These are phyloP conservation scores for Parus major DNA, from an alignment of 2,113 vertebrate species.

Conservation along the genomic window DNA sequence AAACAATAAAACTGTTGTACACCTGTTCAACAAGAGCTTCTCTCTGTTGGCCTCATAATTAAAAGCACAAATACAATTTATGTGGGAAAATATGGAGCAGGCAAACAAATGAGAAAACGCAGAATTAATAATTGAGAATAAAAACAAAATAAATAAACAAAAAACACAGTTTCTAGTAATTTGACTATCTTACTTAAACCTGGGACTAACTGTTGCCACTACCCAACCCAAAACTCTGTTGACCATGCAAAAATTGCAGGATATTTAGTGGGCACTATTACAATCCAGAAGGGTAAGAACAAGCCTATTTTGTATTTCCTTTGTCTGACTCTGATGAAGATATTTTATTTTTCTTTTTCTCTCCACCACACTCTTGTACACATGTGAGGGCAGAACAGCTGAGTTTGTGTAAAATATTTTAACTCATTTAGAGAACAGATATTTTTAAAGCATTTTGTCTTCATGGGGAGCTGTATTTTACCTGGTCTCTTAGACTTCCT, in stretches of 20 bases:
- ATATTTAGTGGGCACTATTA: not conserved
- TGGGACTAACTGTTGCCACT: not conserved
- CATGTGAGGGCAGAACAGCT: not conserved
- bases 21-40: not conserved
- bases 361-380: not conserved
- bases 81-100: not conserved
- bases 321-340: not conserved
- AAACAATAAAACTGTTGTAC: not conserved
- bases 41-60: not conserved
- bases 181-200: not conserved
- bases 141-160: too few species aligned
- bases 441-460: not conserved
- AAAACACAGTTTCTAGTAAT: not conserved
- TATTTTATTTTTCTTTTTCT: not conserved
- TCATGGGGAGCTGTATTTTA: not conserved
- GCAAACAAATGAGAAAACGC: not conserved
- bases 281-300: not conserved
- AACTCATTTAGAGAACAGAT: not conserved
- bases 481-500: not conserved
- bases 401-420: not conserved
- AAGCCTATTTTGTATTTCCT: not conserved
- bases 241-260: not conserved
- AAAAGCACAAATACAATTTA: not conserved
- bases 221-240: not conserved
- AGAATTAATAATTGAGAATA: rapidly evolving